Evolutionary conservation across 2,888 invertebrate species (phyloP).

Genomic region (Sarcophaga subvicina): DNA sequence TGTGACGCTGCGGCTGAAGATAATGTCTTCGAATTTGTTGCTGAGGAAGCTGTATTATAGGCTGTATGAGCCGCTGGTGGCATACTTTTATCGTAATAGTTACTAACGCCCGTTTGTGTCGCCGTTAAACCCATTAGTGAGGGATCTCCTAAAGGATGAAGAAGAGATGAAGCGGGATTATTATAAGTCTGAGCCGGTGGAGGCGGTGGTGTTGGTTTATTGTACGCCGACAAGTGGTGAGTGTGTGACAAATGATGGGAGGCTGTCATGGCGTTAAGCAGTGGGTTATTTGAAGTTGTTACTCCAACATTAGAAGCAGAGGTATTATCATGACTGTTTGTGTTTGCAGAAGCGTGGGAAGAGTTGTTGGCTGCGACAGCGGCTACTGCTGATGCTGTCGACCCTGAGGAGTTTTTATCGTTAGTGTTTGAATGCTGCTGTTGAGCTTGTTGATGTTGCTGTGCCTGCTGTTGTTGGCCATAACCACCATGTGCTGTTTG

Average conservation of each 20-base stretch:
- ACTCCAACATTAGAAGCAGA: constrained; percentile 28
- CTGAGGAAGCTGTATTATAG: constrained; percentile 81
- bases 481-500: constrained; percentile 60
- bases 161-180: constrained; percentile 74
- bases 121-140: constrained; percentile 74
- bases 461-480: constrained; percentile 59
- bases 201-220: constrained; percentile 77
- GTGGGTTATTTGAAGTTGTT: constrained; percentile 68
- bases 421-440: constrained; percentile 62
- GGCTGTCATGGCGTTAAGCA: constrained; percentile 73
- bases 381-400: constrained; percentile 5
- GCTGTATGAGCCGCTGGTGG: constrained; percentile 84
- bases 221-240: constrained; percentile 79
- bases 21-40: constrained; percentile 81
- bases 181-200: constrained; percentile 79
- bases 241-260: constrained; percentile 77
- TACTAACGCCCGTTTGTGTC: constrained; percentile 74
- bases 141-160: constrained; percentile 78
- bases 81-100: constrained; percentile 84
- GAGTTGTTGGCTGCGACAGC: constrained; percentile 14
- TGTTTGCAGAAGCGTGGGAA: constrained; percentile 22
- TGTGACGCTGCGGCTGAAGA: constrained; percentile 68
- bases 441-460: constrained; percentile 67
- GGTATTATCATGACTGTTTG: constrained; percentile 49
- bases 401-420: constrained; percentile 63